Conservation (phyloP, 2,888 invertebrate species). For the Aricia artaxerxes region DNA sequence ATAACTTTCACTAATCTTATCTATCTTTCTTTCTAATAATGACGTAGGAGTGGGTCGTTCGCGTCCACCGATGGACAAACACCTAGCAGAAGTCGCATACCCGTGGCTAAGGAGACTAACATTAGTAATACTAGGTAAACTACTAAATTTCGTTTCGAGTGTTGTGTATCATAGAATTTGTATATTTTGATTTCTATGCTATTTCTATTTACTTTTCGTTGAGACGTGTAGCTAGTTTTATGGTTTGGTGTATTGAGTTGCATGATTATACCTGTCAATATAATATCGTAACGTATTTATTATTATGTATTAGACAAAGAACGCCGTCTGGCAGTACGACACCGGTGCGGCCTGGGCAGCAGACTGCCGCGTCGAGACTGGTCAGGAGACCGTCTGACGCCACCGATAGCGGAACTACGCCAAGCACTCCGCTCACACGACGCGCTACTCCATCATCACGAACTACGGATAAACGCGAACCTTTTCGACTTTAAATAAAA, state of each 20-base stretch:
- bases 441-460: slow-evolving; percentile 67
- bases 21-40: slow-evolving; percentile 72
- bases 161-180: neutral
- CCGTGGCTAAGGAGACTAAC: slow-evolving; percentile 77
- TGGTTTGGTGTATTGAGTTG: slow-evolving; percentile 1
- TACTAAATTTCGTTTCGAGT: slow-evolving; percentile 40
- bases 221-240: slow-evolving; percentile 36
- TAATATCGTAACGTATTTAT: neutral
- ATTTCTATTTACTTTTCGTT: slow-evolving; percentile 45
- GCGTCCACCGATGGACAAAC: slow-evolving; percentile 75
- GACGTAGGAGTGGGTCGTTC: slow-evolving; percentile 76
- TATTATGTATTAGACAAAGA: slow-evolving; percentile 79
- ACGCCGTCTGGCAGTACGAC: slow-evolving; percentile 89
- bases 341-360: slow-evolving; percentile 83
- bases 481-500: slow-evolving; percentile 85
- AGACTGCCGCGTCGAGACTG: slow-evolving; percentile 82
- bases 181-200: neutral
- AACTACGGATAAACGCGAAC: slow-evolving; percentile 83
- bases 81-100: slow-evolving; percentile 75
- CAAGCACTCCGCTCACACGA: slow-evolving; percentile 64
- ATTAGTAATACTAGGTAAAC: slow-evolving; percentile 75
- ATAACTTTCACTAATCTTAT: slow-evolving; percentile 60
- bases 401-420: slow-evolving; percentile 81
- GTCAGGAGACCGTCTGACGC: slow-evolving; percentile 85
- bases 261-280: neutral